Conservation (phyloP, 2,797 vertebrate species). For the Vipera ursinii region DNA sequence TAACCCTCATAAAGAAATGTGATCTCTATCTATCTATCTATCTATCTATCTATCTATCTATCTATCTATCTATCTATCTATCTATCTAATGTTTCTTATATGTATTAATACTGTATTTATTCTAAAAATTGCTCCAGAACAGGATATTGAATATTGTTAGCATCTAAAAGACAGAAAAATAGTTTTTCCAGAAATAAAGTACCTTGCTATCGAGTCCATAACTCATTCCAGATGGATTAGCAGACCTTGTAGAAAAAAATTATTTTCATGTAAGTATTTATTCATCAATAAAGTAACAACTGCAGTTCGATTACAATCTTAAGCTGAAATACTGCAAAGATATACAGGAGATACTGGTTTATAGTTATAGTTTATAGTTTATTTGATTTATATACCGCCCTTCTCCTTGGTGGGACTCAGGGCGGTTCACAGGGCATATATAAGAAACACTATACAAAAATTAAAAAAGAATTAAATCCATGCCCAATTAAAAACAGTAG, state of each 20-base stretch:
- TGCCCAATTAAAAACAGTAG: too few relatives aligned
- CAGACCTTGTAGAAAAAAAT: constrained; percentile 57
- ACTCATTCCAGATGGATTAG: constrained; percentile 68
- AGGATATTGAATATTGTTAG: background rate
- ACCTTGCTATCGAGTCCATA: constrained; percentile 80
- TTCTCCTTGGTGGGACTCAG: too few relatives aligned
- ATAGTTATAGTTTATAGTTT: too few relatives aligned
- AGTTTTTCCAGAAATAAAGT: background rate
- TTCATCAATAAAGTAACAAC: background rate
- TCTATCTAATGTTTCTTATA: too few relatives aligned
- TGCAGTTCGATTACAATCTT: background rate
- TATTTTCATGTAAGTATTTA: background rate
- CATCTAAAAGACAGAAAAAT: background rate
- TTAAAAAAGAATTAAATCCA: too few relatives aligned
- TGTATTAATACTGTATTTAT: background rate
- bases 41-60: too few relatives aligned
- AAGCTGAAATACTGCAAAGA: background rate
- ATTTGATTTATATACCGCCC: too few relatives aligned
- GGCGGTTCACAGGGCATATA: too few relatives aligned
- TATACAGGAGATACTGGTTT: background rate
- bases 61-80: too few relatives aligned
- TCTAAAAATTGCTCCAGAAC: background rate
- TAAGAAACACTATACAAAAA: too few relatives aligned
- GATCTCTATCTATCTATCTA: background rate
- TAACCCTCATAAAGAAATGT: background rate